Evolutionary conservation across 2,797 vertebrate genomes (phyloP).

Genomic region (Parauchenoglanis ngamensis): DNA sequence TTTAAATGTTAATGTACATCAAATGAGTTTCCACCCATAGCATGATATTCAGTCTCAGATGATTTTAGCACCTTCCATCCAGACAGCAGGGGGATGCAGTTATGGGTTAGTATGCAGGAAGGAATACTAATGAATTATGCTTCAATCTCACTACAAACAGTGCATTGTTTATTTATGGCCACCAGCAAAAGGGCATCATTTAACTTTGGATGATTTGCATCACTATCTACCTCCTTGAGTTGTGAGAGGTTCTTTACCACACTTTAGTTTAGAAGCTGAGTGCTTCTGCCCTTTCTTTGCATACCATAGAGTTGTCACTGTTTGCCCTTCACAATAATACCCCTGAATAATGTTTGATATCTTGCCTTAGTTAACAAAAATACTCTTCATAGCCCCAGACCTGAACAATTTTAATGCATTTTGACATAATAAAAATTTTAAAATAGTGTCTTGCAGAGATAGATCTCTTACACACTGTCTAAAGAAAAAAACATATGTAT

Average conservation of each 20-base stretch:
- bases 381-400: not conserved
- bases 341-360: slow-evolving; percentile 36
- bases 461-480: not conserved
- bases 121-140: slow-evolving; percentile 61
- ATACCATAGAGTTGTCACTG: slow-evolving; percentile 19
- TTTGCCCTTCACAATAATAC: slow-evolving; percentile 40
- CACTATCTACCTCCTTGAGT: slow-evolving; percentile 50
- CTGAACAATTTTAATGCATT: not conserved
- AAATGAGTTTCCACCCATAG: not conserved
- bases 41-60: slow-evolving; percentile 16
- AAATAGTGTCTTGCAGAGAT: not conserved
- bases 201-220: slow-evolving; percentile 66
- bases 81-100: slow-evolving; percentile 24
- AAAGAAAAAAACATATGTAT: not conserved
- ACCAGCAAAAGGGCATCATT: slow-evolving; percentile 53
- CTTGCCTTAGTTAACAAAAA: slow-evolving; percentile 17
- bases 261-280: slow-evolving; percentile 38
- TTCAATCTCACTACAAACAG: slow-evolving; percentile 58
- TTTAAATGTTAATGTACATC: not conserved
- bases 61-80: slow-evolving; percentile 14
- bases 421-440: not conserved
- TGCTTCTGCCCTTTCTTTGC: slow-evolving; percentile 41
- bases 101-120: slow-evolving; percentile 45
- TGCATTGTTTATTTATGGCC: slow-evolving; percentile 65
- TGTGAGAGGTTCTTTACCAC: slow-evolving; percentile 34